Conservation (phyloP, 2,113 vertebrate genomes). For the Macrotis lagotis region DNA sequence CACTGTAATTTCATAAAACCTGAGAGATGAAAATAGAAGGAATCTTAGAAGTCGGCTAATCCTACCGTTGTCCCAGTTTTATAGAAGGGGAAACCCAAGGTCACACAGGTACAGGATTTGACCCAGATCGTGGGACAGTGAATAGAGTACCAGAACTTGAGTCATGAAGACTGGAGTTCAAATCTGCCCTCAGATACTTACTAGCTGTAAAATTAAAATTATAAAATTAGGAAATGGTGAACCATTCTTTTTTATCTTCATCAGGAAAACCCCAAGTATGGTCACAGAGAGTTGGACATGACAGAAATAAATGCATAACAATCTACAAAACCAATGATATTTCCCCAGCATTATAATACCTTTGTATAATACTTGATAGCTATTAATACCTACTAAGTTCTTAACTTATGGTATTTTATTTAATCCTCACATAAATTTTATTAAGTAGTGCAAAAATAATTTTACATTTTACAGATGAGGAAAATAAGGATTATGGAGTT, state of each 20-base stretch:
- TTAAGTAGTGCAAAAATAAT: neutral
- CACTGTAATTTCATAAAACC: neutral
- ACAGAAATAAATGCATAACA: neutral
- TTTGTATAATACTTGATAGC: neutral
- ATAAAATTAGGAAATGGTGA: neutral
- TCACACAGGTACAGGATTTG: neutral
- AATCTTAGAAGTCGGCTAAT: neutral
- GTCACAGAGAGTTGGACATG: neutral
- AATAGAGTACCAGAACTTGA: too few species aligned
- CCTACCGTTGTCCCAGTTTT: neutral
- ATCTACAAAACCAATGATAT: neutral
- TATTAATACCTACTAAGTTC: neutral
- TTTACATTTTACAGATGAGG: neutral
- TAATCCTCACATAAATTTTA: neutral
- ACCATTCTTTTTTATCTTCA: neutral
- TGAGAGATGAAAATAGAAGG: neutral
- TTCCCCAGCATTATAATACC: neutral
- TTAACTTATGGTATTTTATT: neutral
- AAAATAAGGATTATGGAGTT: neutral
- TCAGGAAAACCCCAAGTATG: neutral
- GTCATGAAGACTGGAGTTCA: neutral
- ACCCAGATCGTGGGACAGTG: neutral
- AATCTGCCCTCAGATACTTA: neutral
- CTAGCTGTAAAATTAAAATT: neutral
- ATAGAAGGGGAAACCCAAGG: neutral